Evolutionary conservation across 2,113 vertebrate species (phyloP).

Genomic region (Pipa parva): DNA sequence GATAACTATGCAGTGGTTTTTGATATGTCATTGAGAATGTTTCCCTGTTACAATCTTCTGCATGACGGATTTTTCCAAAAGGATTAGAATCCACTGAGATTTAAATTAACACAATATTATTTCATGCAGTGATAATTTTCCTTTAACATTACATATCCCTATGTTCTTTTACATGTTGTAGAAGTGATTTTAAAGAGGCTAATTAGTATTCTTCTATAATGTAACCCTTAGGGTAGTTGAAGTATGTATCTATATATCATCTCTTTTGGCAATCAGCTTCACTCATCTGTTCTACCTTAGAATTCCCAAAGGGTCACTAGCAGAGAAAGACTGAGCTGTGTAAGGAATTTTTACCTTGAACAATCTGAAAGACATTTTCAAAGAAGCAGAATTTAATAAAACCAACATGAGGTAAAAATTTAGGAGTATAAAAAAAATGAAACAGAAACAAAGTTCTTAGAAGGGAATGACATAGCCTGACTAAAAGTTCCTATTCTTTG

Average conservation of each 20-base stretch:
- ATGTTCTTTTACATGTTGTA: not conserved
- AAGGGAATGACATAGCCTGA: not conserved
- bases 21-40: too few relatives aligned
- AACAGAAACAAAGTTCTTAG: not conserved
- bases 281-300: conserved; percentile 14
- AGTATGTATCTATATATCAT: conserved; percentile 3
- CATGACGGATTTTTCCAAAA: too few relatives aligned
- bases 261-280: conserved; percentile 16
- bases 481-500: too few relatives aligned
- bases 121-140: not conserved
- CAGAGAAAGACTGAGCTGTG: conserved; percentile 6
- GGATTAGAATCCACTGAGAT: too few relatives aligned
- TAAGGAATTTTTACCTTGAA: conserved; percentile 16
- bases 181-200: conserved; percentile 1
- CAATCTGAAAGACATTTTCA: conserved; percentile 9
- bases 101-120: not conserved
- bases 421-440: not conserved
- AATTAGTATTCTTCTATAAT: conserved; percentile 22
- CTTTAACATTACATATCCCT: not conserved
- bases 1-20: too few relatives aligned
- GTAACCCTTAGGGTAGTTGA: not conserved
- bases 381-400: not conserved
- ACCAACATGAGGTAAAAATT: not conserved
- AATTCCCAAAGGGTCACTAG: conserved; percentile 11
- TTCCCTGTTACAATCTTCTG: too few relatives aligned